Evolutionary conservation across 2,113 vertebrate species (phyloP).

Genomic region (Odontophorus gujanensis): DNA sequence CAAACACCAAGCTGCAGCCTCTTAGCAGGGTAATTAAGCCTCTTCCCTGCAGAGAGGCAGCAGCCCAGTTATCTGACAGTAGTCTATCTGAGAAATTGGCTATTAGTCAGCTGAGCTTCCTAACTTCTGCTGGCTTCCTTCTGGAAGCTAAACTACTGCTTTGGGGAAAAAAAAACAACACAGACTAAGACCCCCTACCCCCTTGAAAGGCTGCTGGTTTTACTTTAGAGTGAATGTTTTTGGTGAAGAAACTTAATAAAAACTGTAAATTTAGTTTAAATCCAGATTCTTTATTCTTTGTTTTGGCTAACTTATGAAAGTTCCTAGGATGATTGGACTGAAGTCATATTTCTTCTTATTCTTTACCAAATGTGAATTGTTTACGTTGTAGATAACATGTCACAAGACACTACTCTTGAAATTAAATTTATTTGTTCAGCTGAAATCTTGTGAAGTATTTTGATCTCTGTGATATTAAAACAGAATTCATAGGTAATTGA

Average conservation of each 20-base stretch:
- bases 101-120: neutral
- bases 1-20: neutral
- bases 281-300: neutral
- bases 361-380: neutral
- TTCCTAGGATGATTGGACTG: neutral
- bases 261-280: neutral
- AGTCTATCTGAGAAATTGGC: neutral
- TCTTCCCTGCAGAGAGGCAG: neutral
- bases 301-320: neutral
- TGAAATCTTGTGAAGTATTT: neutral
- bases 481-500: neutral
- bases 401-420: neutral
- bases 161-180: accelerated
- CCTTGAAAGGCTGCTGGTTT: neutral
- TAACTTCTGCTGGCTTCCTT: neutral
- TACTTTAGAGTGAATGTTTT: neutral
- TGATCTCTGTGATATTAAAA: neutral
- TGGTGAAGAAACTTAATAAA: neutral
- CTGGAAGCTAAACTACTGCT: neutral
- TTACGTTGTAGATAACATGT: neutral
- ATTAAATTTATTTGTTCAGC: neutral
- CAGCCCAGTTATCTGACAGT: neutral
- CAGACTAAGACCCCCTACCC: neutral
- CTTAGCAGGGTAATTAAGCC: neutral
- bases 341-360: neutral